Conservation (phyloP, 2,113 vertebrate genomes). For the Zeus faber region DNA sequence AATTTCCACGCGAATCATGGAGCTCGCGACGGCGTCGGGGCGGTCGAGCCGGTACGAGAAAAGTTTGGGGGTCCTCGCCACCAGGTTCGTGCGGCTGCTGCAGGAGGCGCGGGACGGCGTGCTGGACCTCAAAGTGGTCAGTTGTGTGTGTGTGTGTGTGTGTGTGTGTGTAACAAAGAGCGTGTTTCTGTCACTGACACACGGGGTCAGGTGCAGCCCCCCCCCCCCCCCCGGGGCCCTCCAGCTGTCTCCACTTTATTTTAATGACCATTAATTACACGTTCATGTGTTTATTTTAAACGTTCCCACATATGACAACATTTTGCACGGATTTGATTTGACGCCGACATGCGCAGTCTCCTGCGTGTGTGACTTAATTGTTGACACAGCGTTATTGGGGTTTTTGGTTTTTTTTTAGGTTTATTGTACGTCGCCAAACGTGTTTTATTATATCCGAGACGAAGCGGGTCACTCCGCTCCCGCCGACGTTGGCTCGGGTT, state of each 20-base stretch:
- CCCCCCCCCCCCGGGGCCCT: background rate
- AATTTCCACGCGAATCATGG: slow-evolving; percentile 36
- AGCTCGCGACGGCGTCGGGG: slow-evolving; percentile 37
- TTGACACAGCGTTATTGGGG: too few relatives aligned
- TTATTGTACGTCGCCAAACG: too few relatives aligned
- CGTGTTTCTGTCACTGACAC: background rate
- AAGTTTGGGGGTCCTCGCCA: slow-evolving; percentile 80
- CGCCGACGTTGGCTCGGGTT: too few relatives aligned
- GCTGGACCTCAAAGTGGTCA: slow-evolving; percentile 83
- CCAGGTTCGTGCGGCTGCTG: slow-evolving; percentile 76
- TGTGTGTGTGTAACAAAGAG: background rate
- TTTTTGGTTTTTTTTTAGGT: too few relatives aligned
- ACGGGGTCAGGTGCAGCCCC: too few relatives aligned
- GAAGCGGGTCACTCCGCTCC: too few relatives aligned
- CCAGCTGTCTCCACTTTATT: background rate
- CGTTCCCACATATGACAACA: background rate
- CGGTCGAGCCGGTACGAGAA: slow-evolving; percentile 77
- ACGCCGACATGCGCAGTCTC: too few relatives aligned
- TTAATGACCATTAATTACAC: background rate
- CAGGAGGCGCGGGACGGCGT: slow-evolving; percentile 76
- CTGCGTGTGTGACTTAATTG: too few relatives aligned
- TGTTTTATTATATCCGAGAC: too few relatives aligned
- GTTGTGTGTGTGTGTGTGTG: slow-evolving; percentile 30
- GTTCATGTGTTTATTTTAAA: background rate
- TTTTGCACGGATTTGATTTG: too few relatives aligned